Evolutionary conservation across 2,113 vertebrate species (phyloP), one percentile per base, ranked within the genome.

Genomic region (human (Homo sapiens)): DNA sequence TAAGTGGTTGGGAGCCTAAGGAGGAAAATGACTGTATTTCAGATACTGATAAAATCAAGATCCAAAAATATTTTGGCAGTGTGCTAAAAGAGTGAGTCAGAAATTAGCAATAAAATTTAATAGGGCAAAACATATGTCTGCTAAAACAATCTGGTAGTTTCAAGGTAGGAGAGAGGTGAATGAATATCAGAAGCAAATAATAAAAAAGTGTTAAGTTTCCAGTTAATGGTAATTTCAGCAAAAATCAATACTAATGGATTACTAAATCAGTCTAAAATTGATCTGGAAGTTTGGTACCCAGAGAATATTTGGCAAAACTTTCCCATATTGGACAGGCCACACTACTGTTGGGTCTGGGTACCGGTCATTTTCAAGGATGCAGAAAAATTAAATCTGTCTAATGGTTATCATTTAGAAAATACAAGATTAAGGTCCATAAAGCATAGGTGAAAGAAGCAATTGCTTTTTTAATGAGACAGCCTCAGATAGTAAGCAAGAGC

Each of bases 51-150:
- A 81, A 95, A 61, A 79, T 89, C 32, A 68, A 59, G 11, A 83
- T 89, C 50, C 38, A 90, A 64, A 92, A 73, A 64, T 86, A 82
- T 61, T 27, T 95, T 94, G 73, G 18, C 27, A 87, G 38, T 82
- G 8, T 73, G 32, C 59, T 92, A 35, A 85, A 86, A 48, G n/a
- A 95, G 48, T 80, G 11, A 92, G 40, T 94, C 35, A 89, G 80
- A 93, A 89, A 86, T 95, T 89, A 92, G 73, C 79, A 89, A 80
- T 96, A 45, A 61, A 35, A 82, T 95, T 64, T 92, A 86, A 94
- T 72, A 82, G 66, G 9, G 9, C 16, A 91, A 94, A 93, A 80
- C 59, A 43, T 79, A 27, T 35, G 23, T 82, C 84, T 82, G 20
- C 30, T 93, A n/a, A 92, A 92, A 55, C 7, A 64, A 48, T 59